phyloP scores from a whole-genome alignment of 2,797 vertebrate genomes.

The Lophotriccus pileatus region DNA sequence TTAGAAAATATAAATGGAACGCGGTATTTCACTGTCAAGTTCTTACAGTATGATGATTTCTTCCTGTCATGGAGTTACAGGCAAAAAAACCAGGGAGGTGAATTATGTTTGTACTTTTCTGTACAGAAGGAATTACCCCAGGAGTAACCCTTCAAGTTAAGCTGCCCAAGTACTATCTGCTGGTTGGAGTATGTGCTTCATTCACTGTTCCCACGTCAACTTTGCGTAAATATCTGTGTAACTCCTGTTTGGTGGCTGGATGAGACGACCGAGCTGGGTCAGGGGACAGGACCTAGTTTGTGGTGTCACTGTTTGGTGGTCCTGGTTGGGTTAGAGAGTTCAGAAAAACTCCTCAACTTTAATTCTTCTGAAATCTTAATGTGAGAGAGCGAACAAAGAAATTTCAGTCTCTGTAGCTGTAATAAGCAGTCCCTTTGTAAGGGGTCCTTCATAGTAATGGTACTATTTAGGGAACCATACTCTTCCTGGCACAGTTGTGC shows the following conservation, averaged over 20 bases:
- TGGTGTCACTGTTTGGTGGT: background rate
- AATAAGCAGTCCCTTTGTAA: background rate
- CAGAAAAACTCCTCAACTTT: background rate
- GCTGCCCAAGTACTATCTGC: background rate
- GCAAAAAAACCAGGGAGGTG: background rate
- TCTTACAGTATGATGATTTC: background rate
- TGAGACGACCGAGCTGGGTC: background rate
- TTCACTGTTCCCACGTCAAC: background rate
- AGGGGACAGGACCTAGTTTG: background rate
- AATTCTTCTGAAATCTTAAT: background rate
- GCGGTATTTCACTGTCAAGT: background rate
- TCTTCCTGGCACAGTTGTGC: slow-evolving; percentile 16
- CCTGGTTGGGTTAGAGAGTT: background rate
- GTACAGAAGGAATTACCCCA: background rate
- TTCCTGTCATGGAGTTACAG: background rate
- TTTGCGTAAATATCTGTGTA: background rate
- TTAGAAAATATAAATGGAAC: background rate
- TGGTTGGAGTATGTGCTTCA: fast-evolving
- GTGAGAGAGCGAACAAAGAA: background rate
- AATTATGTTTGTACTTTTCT: background rate
- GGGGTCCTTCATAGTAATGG: background rate
- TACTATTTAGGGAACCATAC: background rate
- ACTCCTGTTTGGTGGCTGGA: background rate
- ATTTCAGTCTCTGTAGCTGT: background rate
- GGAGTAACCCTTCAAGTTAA: background rate